Conservation (phyloP, 2,797 vertebrate species). For the Tarsius wallacei region DNA sequence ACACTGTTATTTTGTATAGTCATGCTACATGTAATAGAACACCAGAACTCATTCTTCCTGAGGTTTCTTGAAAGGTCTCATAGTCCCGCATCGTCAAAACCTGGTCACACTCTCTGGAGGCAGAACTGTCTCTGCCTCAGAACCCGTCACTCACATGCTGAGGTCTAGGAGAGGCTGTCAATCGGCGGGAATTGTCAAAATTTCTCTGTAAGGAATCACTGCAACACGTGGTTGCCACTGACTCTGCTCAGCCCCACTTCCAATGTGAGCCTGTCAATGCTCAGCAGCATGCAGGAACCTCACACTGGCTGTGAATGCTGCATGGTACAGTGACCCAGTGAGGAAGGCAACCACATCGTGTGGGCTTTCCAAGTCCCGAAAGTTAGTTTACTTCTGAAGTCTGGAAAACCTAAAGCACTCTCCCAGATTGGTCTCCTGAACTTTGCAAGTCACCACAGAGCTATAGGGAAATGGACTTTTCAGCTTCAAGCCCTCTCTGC, state of each 20-base stretch:
- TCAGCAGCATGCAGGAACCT: neutral
- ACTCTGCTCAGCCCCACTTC: rapidly evolving
- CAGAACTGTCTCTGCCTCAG: neutral
- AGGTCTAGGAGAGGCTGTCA: neutral
- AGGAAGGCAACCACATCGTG: neutral
- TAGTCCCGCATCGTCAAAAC: neutral
- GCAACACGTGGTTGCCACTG: neutral
- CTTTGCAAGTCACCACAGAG: neutral
- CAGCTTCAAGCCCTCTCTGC: neutral
- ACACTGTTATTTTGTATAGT: neutral
- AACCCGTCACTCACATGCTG: neutral
- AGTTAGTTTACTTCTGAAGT: neutral
- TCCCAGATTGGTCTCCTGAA: neutral
- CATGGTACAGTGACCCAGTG: neutral
- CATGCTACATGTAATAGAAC: neutral
- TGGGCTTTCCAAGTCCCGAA: neutral
- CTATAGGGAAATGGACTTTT: neutral
- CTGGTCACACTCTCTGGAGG: neutral
- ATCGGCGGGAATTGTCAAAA: neutral
- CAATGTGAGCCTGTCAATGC: neutral
- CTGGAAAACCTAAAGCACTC: neutral
- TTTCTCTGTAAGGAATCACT: conserved; percentile 15
- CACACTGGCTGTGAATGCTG: neutral
- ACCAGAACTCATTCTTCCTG: neutral
- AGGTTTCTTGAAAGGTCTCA: conserved; percentile 43